Evolutionary conservation across 1,140 invertebrate species (phyloP).

Genomic region (Odontomachus brunneus): DNA sequence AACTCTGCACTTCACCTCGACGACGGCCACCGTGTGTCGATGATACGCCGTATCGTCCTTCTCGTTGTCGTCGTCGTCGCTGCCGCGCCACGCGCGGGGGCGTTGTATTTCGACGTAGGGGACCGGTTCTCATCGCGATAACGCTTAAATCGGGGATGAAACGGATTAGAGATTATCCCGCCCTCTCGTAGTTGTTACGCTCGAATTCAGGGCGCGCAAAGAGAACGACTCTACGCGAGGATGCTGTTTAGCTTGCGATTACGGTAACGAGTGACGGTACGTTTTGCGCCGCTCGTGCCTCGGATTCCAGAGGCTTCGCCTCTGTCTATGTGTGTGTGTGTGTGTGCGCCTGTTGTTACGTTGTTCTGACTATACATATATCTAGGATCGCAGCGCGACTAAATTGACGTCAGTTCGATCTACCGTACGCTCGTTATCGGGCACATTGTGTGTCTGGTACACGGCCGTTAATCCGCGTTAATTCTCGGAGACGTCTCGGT

Average conservation of each 20-base stretch:
- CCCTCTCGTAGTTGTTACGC: too few species aligned
- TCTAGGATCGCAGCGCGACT: neutral
- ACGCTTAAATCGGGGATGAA: neutral
- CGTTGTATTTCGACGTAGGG: conserved; percentile 26
- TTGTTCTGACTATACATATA: too few species aligned
- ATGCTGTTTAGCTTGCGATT: too few species aligned
- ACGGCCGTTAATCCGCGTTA: conserved; percentile 63
- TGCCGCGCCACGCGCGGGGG: conserved; percentile 9
- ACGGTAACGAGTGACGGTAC: too few species aligned
- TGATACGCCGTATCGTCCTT: neutral
- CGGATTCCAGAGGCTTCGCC: too few species aligned
- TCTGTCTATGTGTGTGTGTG: too few species aligned
- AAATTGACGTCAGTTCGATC: neutral
- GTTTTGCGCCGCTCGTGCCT: too few species aligned
- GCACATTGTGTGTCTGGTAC: neutral
- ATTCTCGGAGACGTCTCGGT: conserved; percentile 61
- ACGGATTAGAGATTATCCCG: neutral
- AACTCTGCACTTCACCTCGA: conserved; percentile 70
- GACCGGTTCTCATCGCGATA: conserved; percentile 7
- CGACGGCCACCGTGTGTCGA: neutral
- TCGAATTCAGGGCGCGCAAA: too few species aligned
- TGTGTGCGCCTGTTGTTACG: too few species aligned
- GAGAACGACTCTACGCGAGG: too few species aligned
- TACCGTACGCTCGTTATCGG: neutral
- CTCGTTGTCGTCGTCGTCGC: conserved; percentile 22